Evolutionary conservation across 2,113 vertebrate species (phyloP).

Genomic region (Cygnus buccinator): DNA sequence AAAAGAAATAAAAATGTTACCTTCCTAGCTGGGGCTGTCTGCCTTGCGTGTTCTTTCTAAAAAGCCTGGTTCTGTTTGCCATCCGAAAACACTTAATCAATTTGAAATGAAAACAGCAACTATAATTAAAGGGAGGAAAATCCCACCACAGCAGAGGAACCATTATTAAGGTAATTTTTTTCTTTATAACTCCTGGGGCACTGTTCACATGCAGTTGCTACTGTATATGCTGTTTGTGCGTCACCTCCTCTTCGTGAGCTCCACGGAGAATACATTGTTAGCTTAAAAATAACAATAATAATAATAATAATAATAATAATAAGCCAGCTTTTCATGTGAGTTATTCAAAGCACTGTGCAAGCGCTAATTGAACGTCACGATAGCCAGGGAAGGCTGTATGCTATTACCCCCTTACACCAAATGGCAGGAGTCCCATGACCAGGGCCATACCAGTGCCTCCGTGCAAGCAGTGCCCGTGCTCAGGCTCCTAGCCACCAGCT

Average conservation of each 20-base stretch:
- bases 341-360: conserved; percentile 38
- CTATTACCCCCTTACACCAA: not conserved
- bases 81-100: conserved; percentile 62
- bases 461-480: not conserved
- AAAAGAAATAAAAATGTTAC: not conserved
- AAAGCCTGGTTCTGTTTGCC: conserved; percentile 36
- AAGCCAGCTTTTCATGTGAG: conserved; percentile 49
- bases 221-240: conserved; percentile 49
- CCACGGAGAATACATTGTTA: conserved; percentile 62
- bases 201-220: conserved; percentile 54
- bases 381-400: not conserved
- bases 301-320: conserved; percentile 17
- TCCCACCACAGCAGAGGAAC: conserved; percentile 52
- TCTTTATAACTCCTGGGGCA: conserved; percentile 51
- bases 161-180: conserved; percentile 63
- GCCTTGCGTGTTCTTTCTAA: not conserved
- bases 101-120: conserved; percentile 63
- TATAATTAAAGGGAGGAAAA: conserved; percentile 65
- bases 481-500: not conserved
- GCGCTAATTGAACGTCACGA: conserved; percentile 45
- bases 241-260: conserved; percentile 45
- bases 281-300: conserved; percentile 60
- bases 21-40: not conserved
- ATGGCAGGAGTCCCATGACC: not conserved
- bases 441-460: not conserved